Evolutionary conservation across 2,113 vertebrate species (phyloP).

Genomic region (Lepus timidus): DNA sequence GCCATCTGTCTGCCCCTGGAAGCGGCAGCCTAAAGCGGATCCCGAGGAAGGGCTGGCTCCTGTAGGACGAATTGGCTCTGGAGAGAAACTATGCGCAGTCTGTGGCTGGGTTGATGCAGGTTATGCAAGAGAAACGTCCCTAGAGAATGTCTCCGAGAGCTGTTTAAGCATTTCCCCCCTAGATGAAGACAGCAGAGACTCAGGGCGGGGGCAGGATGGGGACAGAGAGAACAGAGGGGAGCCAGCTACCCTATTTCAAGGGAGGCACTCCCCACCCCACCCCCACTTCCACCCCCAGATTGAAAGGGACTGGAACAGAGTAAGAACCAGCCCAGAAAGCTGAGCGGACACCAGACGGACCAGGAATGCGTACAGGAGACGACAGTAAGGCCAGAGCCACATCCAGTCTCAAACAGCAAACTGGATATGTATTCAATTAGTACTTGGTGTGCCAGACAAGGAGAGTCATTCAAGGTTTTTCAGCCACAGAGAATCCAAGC

Average conservation of each 20-base stretch:
- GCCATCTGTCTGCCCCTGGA: not conserved
- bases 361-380: not conserved
- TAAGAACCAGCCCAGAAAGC: not conserved
- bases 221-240: not conserved
- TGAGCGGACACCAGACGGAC: accelerated
- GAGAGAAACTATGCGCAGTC: not conserved
- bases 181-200: not conserved
- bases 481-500: not conserved
- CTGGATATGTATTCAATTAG: not conserved
- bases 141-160: not conserved
- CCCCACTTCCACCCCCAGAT: too few species aligned
- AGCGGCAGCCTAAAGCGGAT: not conserved
- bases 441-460: not conserved
- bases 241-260: not conserved
- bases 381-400: not conserved
- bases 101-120: not conserved
- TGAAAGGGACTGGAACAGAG: not conserved
- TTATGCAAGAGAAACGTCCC: not conserved
- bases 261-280: not conserved
- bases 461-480: not conserved
- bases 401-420: not conserved
- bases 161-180: not conserved
- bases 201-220: accelerated
- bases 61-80: not conserved
- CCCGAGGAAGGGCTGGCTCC: too few species aligned